Evolutionary conservation across 2,888 invertebrate genomes (phyloP).

Genomic region (Temnothorax unifasciatus): DNA sequence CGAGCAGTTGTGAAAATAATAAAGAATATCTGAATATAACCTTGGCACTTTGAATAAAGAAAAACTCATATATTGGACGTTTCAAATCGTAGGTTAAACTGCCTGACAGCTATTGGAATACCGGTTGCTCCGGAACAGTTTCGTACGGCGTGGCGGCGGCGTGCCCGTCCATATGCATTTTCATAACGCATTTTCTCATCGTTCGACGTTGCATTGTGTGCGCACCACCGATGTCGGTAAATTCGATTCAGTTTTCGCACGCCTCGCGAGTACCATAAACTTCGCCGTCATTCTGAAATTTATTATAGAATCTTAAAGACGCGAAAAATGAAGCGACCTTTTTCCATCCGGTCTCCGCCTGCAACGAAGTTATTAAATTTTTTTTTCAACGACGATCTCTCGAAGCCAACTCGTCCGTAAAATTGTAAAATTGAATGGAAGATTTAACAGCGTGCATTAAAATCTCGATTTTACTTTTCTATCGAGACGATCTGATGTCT

Average conservation of each 20-base stretch:
- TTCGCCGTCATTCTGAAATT: background rate
- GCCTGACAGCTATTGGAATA: conserved; percentile 27
- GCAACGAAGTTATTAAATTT: background rate
- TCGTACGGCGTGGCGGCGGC: no score
- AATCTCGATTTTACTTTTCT: background rate
- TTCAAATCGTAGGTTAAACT: conserved; percentile 16
- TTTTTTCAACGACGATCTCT: background rate
- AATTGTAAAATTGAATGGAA: background rate
- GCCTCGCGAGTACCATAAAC: background rate
- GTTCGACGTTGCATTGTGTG: conserved; percentile 26
- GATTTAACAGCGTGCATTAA: background rate
- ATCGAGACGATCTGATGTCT: background rate
- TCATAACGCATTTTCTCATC: conserved; percentile 38
- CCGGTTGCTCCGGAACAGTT: conserved; percentile 16
- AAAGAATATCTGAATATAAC: background rate
- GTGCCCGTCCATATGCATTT: conserved; percentile 26
- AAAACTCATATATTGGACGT: background rate
- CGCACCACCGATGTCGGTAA: conserved; percentile 14
- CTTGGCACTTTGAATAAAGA: background rate
- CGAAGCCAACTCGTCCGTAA: background rate
- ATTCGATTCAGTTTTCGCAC: conserved; percentile 38
- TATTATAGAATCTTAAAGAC: conserved; percentile 6
- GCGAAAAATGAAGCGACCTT: background rate
- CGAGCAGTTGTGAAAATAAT: background rate
- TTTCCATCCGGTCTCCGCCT: background rate